A percentile compares a stretch with the other conserved stretches of the same genome.
phyloP scores from a whole-genome alignment of 2,113 vertebrate genomes.

The Grammomys dolichurus region DNA sequence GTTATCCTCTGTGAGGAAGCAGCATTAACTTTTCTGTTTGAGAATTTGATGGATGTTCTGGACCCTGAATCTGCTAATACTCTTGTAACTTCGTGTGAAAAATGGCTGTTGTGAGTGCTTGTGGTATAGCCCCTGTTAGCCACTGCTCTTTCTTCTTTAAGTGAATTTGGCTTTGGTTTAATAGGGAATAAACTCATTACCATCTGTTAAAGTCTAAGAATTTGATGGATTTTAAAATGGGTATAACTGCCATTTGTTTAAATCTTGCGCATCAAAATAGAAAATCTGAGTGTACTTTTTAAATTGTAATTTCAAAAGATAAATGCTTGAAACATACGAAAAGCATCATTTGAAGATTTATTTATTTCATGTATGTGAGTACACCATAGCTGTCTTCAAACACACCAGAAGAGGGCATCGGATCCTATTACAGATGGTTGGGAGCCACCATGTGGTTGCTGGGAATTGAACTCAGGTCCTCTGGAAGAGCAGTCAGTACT shows the following conservation, averaged over 20 bases:
- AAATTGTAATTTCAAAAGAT: conserved; percentile 2
- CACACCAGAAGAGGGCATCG: too few relatives aligned
- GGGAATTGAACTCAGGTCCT: too few relatives aligned
- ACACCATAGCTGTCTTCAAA: too few relatives aligned
- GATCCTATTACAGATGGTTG: too few relatives aligned
- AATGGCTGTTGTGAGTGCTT: neutral
- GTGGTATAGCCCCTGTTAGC: neutral
- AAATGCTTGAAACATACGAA: neutral
- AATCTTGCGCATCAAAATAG: conserved; percentile 32
- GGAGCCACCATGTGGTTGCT: too few relatives aligned
- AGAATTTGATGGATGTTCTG: neutral
- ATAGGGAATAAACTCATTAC: neutral
- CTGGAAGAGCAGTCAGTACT: too few relatives aligned
- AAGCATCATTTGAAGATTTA: neutral
- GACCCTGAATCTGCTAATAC: neutral
- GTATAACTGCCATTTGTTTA: neutral
- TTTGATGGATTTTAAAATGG: conserved; percentile 4
- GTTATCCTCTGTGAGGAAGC: neutral
- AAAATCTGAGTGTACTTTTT: conserved; percentile 36
- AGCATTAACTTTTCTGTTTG: neutral
- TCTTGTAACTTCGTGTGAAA: neutral
- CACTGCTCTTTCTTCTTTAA: neutral
- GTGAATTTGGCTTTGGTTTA: neutral
- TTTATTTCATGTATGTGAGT: too few relatives aligned
- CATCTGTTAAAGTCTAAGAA: neutral